Percentiles rank a stretch among this genome's conserved stretches.
phyloP scores from a whole-genome alignment of 2,113 vertebrate genomes.

The human region DNA sequence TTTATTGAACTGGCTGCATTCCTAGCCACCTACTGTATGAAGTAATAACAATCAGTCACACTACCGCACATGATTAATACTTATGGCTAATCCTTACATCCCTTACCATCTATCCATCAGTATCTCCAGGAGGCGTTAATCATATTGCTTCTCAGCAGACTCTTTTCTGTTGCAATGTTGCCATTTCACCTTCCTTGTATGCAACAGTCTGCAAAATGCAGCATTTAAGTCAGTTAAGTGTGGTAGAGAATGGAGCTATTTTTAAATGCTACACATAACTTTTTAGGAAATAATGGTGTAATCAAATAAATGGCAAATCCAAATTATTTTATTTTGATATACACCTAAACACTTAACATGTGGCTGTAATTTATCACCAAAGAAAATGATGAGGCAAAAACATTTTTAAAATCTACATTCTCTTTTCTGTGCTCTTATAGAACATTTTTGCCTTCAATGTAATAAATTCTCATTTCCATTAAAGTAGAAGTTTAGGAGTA shows the following conservation, averaged over 20 bases:
- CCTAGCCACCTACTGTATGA: conserved; percentile 68
- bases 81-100: conserved; percentile 25
- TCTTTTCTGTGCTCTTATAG: background rate
- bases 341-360: background rate
- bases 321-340: conserved; percentile 22
- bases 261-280: background rate
- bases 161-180: background rate
- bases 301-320: background rate
- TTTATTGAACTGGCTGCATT: conserved; percentile 78
- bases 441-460: background rate
- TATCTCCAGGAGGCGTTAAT: conserved; percentile 27
- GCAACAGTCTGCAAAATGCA: background rate
- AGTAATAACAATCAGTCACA: conserved; percentile 75
- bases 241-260: background rate
- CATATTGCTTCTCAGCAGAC: background rate
- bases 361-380: background rate
- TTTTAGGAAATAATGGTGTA: background rate
- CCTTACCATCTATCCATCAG: conserved; percentile 59
- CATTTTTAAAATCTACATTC: background rate
- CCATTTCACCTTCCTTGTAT: background rate
- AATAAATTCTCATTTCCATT: background rate
- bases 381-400: background rate
- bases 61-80: conserved; percentile 71
- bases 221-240: background rate
- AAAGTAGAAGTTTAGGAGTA: background rate